phyloP scores from a whole-genome alignment of 2,888 invertebrate genomes.

The Sinopyrophorus schimmeli region DNA sequence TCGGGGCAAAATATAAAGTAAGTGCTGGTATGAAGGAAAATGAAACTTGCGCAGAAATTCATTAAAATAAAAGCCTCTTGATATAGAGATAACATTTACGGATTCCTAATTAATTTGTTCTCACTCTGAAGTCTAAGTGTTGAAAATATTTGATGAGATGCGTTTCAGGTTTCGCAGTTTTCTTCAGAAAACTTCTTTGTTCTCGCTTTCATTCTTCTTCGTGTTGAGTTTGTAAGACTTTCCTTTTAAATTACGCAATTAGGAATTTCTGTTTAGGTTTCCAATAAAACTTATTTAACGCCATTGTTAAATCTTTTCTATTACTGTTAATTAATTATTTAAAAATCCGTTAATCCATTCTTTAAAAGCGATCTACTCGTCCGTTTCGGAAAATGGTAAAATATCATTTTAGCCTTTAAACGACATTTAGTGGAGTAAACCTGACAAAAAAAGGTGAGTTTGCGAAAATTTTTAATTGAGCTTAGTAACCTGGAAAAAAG shows the following conservation, averaged over 20 bases:
- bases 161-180: slow-evolving; percentile 13
- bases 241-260: slow-evolving; percentile 9
- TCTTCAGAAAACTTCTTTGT: slow-evolving; percentile 11
- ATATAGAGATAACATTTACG: slow-evolving; percentile 19
- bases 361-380: no score
- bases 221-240: slow-evolving; percentile 11
- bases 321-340: slow-evolving; percentile 12
- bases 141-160: slow-evolving; percentile 18
- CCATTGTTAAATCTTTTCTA: slow-evolving; percentile 9
- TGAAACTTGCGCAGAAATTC: slow-evolving; percentile 10
- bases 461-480: no score
- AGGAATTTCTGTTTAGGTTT: slow-evolving; percentile 2
- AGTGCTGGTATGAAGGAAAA: slow-evolving; percentile 1
- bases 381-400: no score
- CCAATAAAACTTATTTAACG: slow-evolving; percentile 8
- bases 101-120: slow-evolving; percentile 25
- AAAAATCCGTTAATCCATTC: slow-evolving; percentile 18
- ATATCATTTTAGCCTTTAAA: no score
- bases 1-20: slow-evolving; percentile 1
- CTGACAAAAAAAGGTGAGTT: no score
- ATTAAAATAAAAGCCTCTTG: slow-evolving; percentile 20
- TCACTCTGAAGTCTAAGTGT: slow-evolving; percentile 7
- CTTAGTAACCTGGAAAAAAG: no score
- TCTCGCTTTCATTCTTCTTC: slow-evolving; percentile 14
- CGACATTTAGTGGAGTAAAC: no score